A percentile compares a stretch with the other conserved stretches of the same genome.
phyloP scores from a whole-genome alignment of 2,797 vertebrate genomes.

The Chelmon rostratus region DNA sequence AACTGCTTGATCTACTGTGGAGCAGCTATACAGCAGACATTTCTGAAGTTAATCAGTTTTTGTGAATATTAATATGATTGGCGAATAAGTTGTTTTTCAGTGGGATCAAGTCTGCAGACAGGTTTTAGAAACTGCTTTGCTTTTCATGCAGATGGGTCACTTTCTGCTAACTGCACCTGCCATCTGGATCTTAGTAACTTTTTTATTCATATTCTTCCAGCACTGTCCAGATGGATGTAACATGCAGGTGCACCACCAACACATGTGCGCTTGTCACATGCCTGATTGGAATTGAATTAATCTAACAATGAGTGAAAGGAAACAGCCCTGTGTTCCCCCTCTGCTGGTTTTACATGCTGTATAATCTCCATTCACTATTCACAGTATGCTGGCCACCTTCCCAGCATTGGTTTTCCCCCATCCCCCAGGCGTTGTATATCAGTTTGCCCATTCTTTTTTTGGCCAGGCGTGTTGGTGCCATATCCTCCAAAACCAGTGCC shows the following conservation, averaged over 20 bases:
- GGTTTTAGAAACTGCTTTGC: slow-evolving; percentile 31
- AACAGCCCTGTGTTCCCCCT: slow-evolving; percentile 47
- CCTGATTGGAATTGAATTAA: slow-evolving; percentile 61
- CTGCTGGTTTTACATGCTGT: slow-evolving; percentile 48
- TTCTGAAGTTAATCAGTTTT: neutral
- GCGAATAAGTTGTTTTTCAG: slow-evolving; percentile 17
- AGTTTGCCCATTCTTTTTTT: slow-evolving; percentile 52
- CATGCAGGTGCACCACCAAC: slow-evolving; percentile 61
- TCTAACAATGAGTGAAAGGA: slow-evolving; percentile 50
- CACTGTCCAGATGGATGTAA: slow-evolving; percentile 60
- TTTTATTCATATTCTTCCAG: slow-evolving; percentile 54
- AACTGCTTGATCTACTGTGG: neutral
- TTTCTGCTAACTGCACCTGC: slow-evolving; percentile 43
- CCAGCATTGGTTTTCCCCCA: slow-evolving; percentile 54
- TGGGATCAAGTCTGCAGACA: neutral
- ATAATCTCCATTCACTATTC: slow-evolving; percentile 62
- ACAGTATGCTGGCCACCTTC: slow-evolving; percentile 57
- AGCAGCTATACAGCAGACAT: neutral
- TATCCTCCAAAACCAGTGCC: slow-evolving; percentile 29
- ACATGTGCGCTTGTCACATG: slow-evolving; percentile 59
- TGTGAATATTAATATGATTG: slow-evolving; percentile 14
- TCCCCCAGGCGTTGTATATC: slow-evolving; percentile 38
- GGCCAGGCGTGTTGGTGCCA: slow-evolving; percentile 33
- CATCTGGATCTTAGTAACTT: slow-evolving; percentile 58
- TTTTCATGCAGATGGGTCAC: slow-evolving; percentile 41